A percentile compares a stretch with the other conserved stretches of the same genome.
These are phyloP conservation scores for Mylabris sibirica DNA, from an alignment of 2,888 invertebrate genomes.

Conservation along the genomic window DNA sequence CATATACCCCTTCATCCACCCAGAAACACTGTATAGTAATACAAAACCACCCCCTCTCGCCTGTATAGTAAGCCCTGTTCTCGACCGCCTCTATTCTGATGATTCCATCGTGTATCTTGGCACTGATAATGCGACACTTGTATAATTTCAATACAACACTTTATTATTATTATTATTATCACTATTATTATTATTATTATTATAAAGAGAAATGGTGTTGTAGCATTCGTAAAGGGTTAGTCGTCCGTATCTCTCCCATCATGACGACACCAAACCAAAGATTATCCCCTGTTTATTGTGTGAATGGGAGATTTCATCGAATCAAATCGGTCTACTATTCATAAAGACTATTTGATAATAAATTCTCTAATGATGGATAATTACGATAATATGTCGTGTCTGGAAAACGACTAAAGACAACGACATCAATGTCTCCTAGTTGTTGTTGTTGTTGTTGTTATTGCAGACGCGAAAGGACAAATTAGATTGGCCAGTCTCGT, in stretches of 20 bases:
- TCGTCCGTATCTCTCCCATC: not conserved
- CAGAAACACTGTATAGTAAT: conserved; percentile 55
- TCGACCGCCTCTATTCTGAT: conserved; percentile 62
- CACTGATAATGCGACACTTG: conserved; percentile 48
- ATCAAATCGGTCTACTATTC: conserved; percentile 10
- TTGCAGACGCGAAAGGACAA: conserved; percentile 2
- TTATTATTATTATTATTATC: not conserved
- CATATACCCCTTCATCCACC: conserved; percentile 74
- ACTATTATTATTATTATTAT: not conserved
- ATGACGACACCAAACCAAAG: not conserved
- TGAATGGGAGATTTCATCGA: not conserved
- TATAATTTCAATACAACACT: conserved; percentile 20
- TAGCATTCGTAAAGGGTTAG: not conserved
- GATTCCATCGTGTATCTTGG: conserved; percentile 40
- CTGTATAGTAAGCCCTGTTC: conserved; percentile 55
- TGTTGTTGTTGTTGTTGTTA: not conserved
- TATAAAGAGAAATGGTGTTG: not conserved
- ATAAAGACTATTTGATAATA: not conserved
- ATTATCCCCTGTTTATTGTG: conserved; percentile 8
- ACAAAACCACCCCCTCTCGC: conserved; percentile 61
- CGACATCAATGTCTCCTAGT: not conserved
- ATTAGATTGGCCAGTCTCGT: conserved; percentile 3
- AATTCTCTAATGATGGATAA: conserved; percentile 11
- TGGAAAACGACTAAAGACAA: not conserved
- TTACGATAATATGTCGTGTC: conserved; percentile 6